Percentiles rank a stretch among this genome's conserved stretches.
phyloP scores from a whole-genome alignment of 2,113 vertebrate genomes.

The Erpornis zantholeuca region DNA sequence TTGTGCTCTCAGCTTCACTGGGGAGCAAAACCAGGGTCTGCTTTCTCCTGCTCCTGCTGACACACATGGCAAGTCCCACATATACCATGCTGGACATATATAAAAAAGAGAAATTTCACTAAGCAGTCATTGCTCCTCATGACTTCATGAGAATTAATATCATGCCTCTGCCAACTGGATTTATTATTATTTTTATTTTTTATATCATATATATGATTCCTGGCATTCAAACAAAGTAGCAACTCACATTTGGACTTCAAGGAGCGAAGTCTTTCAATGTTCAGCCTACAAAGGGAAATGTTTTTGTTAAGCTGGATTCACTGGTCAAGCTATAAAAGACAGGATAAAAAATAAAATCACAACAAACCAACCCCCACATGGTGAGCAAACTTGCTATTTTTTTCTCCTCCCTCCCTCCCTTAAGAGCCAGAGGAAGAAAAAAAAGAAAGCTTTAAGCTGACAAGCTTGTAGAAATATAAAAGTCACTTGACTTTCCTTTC shows the following conservation, averaged over 20 bases:
- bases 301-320: slow-evolving; percentile 55
- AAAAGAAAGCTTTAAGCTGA: not conserved
- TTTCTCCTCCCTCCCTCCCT: not conserved
- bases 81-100: not conserved
- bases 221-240: slow-evolving; percentile 43
- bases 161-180: not conserved
- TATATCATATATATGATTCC: not conserved
- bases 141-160: slow-evolving; percentile 11
- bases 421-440: not conserved
- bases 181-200: not conserved
- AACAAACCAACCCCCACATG: not conserved
- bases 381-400: not conserved
- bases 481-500: slow-evolving; percentile 11
- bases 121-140: not conserved
- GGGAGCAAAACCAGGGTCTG: slow-evolving; percentile 5
- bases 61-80: not conserved
- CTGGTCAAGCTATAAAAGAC: slow-evolving; percentile 46
- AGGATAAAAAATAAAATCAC: not conserved
- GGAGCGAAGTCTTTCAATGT: slow-evolving; percentile 24
- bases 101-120: not conserved
- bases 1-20: slow-evolving; percentile 24
- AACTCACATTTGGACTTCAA: slow-evolving; percentile 48
- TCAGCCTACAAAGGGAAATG: slow-evolving; percentile 46
- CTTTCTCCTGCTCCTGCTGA: slow-evolving; percentile 1
- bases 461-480: slow-evolving; percentile 1